Evolutionary conservation across 2,113 vertebrate genomes (phyloP), one percentile per base, ranked within the genome.

Genomic region (Elachura formosa): DNA sequence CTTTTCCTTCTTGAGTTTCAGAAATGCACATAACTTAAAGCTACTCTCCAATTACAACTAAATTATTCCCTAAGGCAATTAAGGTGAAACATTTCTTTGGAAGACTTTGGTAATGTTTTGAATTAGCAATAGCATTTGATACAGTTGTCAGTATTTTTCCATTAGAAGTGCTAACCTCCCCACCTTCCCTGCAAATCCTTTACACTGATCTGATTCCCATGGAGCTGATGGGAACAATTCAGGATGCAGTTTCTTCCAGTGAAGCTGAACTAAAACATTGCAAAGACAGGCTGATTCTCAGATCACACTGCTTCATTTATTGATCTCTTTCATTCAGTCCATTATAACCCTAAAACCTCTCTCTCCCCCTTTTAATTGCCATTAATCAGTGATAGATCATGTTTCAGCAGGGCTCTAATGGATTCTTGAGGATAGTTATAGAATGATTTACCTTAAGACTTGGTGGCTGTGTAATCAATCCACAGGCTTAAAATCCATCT

Each of bases 31-130:
- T 85, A 93, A 91, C 86, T 96, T 92, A 68, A 80, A 90, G 87
- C 85, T 48, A 34, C 56, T 93, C 89, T 96, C 95, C 92, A 94
- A 84, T 96, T 94, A 94, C 95, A 93, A 71, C 46, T 94, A 49
- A 94, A 95, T 97, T 91, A 94, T 95, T 93, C 96, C 94, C 90
- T 46, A 7, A 87, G 94, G 95, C 91, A 96, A 93, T 96, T 95
- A 95, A 97, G 93, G 94, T 95, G 94, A 96, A 96, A 84, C 94
- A 68, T 63, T 94, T 68, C 88, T 94, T 87, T 0, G 48, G 91
- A 95, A 95, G 83, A 63, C 72, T 21, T 69, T 85, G 54, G 83
- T 93, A 80, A 85, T 85, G 93, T 95, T 97, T 96, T 2, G 0
- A 93, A 96, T 97, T 92, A 96, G 92, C 86, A 90, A 86, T 80